Evolutionary conservation across 2,797 vertebrate genomes (phyloP).

Genomic region (Harpagifer antarcticus): DNA sequence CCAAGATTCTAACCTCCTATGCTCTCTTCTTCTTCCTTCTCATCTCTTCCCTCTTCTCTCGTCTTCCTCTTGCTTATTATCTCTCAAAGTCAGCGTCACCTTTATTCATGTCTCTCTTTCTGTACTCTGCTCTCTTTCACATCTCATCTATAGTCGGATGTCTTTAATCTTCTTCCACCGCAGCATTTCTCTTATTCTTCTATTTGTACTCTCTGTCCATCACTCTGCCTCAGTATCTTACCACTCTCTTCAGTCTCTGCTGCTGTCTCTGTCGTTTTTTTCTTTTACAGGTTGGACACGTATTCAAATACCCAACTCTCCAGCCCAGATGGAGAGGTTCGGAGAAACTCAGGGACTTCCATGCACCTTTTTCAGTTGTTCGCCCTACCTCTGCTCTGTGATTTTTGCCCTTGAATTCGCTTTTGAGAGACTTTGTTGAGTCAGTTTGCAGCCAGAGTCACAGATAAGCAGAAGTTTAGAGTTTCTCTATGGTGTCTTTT

Average conservation of each 20-base stretch:
- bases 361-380: slow-evolving; percentile 49
- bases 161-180: slow-evolving; percentile 38
- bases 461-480: slow-evolving; percentile 56
- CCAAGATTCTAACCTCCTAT: slow-evolving; percentile 59
- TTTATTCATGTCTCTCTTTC: slow-evolving; percentile 41
- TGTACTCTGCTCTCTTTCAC: slow-evolving; percentile 31
- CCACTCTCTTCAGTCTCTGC: slow-evolving; percentile 55
- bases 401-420: slow-evolving; percentile 54
- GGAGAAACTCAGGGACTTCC: slow-evolving; percentile 50
- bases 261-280: slow-evolving; percentile 64
- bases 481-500: slow-evolving; percentile 46
- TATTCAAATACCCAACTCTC: slow-evolving; percentile 41
- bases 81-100: slow-evolving; percentile 43
- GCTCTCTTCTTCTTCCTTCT: slow-evolving; percentile 41
- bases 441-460: slow-evolving; percentile 47
- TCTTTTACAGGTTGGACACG: slow-evolving; percentile 72
- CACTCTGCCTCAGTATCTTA: slow-evolving; percentile 34
- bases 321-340: slow-evolving; percentile 21
- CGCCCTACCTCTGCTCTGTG: slow-evolving; percentile 71
- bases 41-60: slow-evolving; percentile 34
- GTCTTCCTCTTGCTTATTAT: slow-evolving; percentile 36
- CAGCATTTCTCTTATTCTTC: slow-evolving; percentile 28
- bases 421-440: slow-evolving; percentile 50
- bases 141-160: slow-evolving; percentile 8
- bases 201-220: slow-evolving; percentile 50